Evolutionary conservation across 2,113 vertebrate species (phyloP), one percentile per base, ranked within the genome.

Genomic region (Cygnus atratus): DNA sequence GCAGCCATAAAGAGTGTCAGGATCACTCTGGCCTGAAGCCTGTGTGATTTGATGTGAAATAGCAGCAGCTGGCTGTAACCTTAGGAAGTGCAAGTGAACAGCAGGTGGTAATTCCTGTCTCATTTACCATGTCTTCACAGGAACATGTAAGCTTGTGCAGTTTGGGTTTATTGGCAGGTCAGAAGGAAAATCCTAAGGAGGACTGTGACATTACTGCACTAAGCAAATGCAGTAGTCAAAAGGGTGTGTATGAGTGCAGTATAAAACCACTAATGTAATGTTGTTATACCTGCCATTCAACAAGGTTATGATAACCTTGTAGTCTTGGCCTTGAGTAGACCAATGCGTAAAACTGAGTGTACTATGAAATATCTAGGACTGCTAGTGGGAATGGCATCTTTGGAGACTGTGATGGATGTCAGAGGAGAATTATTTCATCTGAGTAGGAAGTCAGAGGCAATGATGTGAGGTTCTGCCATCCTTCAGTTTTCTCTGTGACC

Each of bases 111-210:
- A 92, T 97, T 98, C 96, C 93, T 90, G 90, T 96, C 96, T 96
- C 96, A 89, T 97, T 96, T 95, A 61, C 95, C 95, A 94, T 89
- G 97, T 98, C 96, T 97, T 98, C 96, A 70, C 83, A 95, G 92
- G 91, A 97, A 88, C 95, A 94, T 90, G 74, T 85, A 86, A 95
- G 92, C 94, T 96, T 86, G 46, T 73, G 90, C 58, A 74, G 91
- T 85, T 73, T 80, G 72, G 84, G 94, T 96, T 93, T 95, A 89
- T 92, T 97, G 96, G 80, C 86, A 95, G 93, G 90, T 93, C 78
- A 96, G 68, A 87, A 95, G 95, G 94, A 97, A 96, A 97, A 96
- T 76, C 52, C 90, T 76, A 41, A 96, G 76, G 54, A 79, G 68
- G 68, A 65, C 65, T 75, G 72, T 78, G 70, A 58, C 33, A 86